phyloP scores from a whole-genome alignment of 2,888 invertebrate genomes.

The Melanchra persicariae region DNA sequence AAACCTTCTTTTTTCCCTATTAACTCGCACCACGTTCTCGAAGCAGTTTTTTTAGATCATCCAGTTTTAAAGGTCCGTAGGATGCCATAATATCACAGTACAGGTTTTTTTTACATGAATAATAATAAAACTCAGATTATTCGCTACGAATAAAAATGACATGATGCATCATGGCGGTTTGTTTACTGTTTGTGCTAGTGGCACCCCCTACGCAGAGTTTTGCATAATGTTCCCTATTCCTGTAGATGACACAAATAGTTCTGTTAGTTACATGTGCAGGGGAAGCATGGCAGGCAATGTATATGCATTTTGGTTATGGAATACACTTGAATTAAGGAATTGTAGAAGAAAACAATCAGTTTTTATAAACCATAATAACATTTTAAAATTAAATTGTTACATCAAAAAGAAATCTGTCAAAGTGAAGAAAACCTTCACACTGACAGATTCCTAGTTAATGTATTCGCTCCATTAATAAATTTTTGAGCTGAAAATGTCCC shows the following conservation, averaged over 20 bases:
- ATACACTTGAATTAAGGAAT: conserved; percentile 28
- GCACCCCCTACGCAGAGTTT: too few relatives aligned
- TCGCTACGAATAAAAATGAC: neutral
- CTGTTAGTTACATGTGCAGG: conserved; percentile 45
- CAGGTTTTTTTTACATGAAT: too few relatives aligned
- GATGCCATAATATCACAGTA: too few relatives aligned
- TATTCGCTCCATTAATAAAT: neutral
- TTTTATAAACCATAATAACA: neutral
- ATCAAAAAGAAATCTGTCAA: neutral
- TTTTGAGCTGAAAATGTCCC: neutral
- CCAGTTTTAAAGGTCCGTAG: too few relatives aligned
- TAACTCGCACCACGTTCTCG: accelerated
- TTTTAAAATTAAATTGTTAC: neutral
- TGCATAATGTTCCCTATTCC: conserved; percentile 87
- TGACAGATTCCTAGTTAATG: too few relatives aligned
- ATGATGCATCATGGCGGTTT: too few relatives aligned
- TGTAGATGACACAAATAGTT: conserved; percentile 83
- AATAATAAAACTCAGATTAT: neutral
- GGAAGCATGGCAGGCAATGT: conserved; percentile 36
- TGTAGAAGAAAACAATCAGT: conserved; percentile 25
- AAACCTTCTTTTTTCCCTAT: too few relatives aligned
- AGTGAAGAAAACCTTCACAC: neutral
- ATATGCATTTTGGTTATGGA: conserved; percentile 13
- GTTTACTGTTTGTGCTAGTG: too few relatives aligned
- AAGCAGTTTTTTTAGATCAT: too few relatives aligned